Base-by-base conservation (phyloP, 2,113 vertebrate genomes). In the Platycercus adscitus region DNA sequence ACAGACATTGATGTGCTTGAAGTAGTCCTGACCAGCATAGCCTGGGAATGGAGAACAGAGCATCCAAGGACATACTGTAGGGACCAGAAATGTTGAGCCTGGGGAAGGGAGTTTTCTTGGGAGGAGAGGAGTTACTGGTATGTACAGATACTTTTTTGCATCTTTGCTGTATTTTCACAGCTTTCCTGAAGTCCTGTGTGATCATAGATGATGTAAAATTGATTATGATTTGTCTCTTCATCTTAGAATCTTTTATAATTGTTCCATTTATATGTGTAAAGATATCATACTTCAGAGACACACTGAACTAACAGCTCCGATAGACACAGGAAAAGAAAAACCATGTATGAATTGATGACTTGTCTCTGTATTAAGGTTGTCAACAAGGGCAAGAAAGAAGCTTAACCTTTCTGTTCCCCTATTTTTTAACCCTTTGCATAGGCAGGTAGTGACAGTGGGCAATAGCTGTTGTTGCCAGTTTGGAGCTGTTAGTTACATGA, bases 41-140 rank as follows among this genome's bases (percentile, higher is more conserved):
- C 53, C n/a, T 85, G 37, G 3, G 5, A 5, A 33, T 35, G 39
- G 4, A 68, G 18, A 24, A 46, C 37, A 68, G 11, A 47, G 3
- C 6, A 23, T 66, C 29, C 17, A 35, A 52, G 2, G 23, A 46
- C 7, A 46, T 17, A 9, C 14, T 66, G 10, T 46, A n/a, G 13
- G 9, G 16, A 2, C 17, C 37, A 18, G 16, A 21, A 15, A 37
- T 63, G 4, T n/a, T 64, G 13, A 76, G 23, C 11, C 31, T 64
- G 23, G 1, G 6, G 5, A 44, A 56, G 49, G 15, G 26, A 43
- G 26, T 39, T 49, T 50, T 35, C 4, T 0, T 4, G 5, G 4
- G 8, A 44, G 17, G 11, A 87, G 23, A 28, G 18, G 15, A 56
- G 28, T 76, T 63, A 31, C 14, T 49, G 10, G 4, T 33, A 23